Base-by-base conservation (phyloP, 2,888 invertebrate species). In the Noctua comes region DNA sequence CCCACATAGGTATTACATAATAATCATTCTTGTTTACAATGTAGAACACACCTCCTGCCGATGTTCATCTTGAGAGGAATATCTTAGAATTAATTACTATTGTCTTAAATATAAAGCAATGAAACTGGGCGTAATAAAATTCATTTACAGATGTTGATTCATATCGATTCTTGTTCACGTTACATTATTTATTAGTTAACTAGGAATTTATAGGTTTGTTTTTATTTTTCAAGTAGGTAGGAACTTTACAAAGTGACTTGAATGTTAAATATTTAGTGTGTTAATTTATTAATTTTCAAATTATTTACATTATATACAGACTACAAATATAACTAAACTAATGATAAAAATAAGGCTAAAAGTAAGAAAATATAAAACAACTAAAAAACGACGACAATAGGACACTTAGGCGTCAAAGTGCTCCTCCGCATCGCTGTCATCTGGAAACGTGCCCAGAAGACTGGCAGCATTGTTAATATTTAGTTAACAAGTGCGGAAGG, bases 111-210 rank as follows among this genome's bases (percentile, higher is more conserved):
- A 64, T 69, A 79, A 79, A 77, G 84, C 88, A 87, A 87, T 86
- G 69, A 73, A 68, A 54, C 48, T 70, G 77, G 77, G 79, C 77
- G 84, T 78, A 16, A 46, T 71, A 76, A 54, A 75, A 82, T 77
- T 68, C 69, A 65, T 71, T 69, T 66, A 68, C 70, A 73, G 64
- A 36, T 80, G 68, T 77, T 68, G 71, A 82, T 82, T 77, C 74
- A 74, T 77, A 86, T 82, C 79, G 6, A 71, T 82, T 75, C 65
- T 36, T 73, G 76, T 77, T 74, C 43, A 70, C 48, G 54, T 57
- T 86, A 79, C 79, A 87, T 88, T 71, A 88, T 86, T 79, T 77
- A 86, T 81, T 70, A 72, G 73, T 16, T 68, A 24, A 24, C 36
- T 40, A 24, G 43, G 31, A 62, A 76, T 75, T 65, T 68, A 68